These are phyloP conservation scores for Dicrurus megarhynchus DNA, from an alignment of 2,113 vertebrate genomes.

Conservation along the genomic window DNA sequence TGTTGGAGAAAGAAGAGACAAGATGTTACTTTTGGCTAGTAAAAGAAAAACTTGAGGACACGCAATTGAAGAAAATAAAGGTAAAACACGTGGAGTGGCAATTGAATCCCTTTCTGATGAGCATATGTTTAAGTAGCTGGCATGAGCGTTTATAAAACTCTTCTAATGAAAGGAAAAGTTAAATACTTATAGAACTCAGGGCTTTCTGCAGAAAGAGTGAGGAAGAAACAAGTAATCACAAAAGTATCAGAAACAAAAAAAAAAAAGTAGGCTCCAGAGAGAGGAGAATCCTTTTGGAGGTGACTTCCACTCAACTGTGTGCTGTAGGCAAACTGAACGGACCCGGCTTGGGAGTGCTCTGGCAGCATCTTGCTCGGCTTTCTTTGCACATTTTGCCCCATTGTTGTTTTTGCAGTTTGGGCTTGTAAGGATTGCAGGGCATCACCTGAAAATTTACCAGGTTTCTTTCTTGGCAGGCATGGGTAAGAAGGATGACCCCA, in stretches of 20 bases:
- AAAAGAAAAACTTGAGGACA: not conserved
- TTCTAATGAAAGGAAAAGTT: not conserved
- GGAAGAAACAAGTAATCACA: constrained; percentile 2
- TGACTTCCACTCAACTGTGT: not conserved
- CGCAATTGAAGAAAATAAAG: not conserved
- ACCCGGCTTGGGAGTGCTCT: constrained; percentile 73
- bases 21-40: not conserved
- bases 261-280: not conserved
- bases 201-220: not conserved
- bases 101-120: not conserved
- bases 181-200: not conserved
- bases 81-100: not conserved
- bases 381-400: constrained; percentile 80
- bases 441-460: not conserved
- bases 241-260: not conserved
- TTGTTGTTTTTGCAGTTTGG: constrained; percentile 55
- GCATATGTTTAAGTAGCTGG: not conserved
- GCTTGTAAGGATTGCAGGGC: not conserved
- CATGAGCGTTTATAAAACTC: not conserved
- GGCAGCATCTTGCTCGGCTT: constrained; percentile 77
- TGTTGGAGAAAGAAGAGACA: not conserved
- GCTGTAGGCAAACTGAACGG: constrained; percentile 59
- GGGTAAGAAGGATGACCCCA: constrained; percentile 98
- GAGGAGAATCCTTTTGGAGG: constrained; percentile 10
- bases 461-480: constrained; percentile 81